Conservation (phyloP, 1,140 invertebrate species). For the Drosophila santomea region DNA sequence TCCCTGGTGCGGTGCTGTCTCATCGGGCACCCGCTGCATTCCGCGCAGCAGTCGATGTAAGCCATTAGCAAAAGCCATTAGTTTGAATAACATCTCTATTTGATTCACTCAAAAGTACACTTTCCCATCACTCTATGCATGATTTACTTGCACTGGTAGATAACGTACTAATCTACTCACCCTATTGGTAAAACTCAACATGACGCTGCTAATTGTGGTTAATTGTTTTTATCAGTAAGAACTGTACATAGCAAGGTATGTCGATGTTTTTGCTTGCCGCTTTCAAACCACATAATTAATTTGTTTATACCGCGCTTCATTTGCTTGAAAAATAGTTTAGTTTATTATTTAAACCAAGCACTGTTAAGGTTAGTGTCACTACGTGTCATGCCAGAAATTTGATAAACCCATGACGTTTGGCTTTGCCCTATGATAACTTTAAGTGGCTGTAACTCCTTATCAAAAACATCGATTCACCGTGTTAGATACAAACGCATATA, state of each 20-base stretch:
- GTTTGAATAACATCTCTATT: conserved; percentile 1
- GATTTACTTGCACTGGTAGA: conserved; percentile 9
- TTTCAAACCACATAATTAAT: no score
- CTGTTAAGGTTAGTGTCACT: no score
- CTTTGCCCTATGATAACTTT: conserved; percentile 11
- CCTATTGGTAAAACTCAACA: not conserved
- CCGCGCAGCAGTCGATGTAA: conserved; percentile 85
- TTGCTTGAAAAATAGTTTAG: not conserved
- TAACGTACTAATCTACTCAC: conserved; percentile 27
- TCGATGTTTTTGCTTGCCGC: not conserved
- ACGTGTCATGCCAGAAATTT: not conserved
- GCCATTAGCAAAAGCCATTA: conserved; percentile 30
- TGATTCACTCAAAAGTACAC: conserved; percentile 7
- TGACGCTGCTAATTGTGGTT: conserved; percentile 33
- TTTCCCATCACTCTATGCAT: conserved; percentile 26
- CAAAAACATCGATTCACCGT: conserved; percentile 16
- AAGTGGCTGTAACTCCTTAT: conserved; percentile 2
- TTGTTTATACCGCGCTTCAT: no score
- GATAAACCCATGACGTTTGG: conserved; percentile 9
- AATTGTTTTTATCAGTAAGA: conserved; percentile 17
- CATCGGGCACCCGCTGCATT: conserved; percentile 82
- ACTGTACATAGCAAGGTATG: not conserved
- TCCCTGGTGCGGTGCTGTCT: conserved; percentile 88
- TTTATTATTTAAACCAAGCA: no score
- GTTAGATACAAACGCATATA: conserved; percentile 23